These are phyloP conservation scores for Aporophyla nigra DNA, from an alignment of 2,888 invertebrate species.

Conservation along the genomic window DNA sequence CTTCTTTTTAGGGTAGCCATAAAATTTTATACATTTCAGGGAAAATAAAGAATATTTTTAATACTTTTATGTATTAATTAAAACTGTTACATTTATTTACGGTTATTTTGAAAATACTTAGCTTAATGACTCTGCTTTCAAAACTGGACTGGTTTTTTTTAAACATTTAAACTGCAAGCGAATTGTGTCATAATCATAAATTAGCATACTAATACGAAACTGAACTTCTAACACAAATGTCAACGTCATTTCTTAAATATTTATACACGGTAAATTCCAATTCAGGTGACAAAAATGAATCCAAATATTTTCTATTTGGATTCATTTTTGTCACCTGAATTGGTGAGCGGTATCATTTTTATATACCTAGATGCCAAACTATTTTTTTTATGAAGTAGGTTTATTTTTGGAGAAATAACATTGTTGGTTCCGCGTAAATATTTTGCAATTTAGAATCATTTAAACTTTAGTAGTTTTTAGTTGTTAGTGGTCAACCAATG, in stretches of 20 bases:
- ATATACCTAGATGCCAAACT: neutral
- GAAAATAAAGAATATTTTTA: too few species aligned
- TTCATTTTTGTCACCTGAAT: neutral
- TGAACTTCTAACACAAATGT: neutral
- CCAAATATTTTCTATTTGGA: too few species aligned
- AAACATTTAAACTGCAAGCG: neutral
- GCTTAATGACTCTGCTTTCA: neutral
- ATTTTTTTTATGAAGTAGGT: neutral
- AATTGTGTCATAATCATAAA: slow-evolving; percentile 9
- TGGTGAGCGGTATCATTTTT: neutral
- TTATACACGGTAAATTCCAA: neutral
- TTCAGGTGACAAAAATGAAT: too few species aligned
- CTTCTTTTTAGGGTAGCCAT: slow-evolving; percentile 71
- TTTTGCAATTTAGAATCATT: neutral
- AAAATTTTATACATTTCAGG: neutral
- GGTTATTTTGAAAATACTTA: slow-evolving; percentile 2
- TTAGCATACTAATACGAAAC: neutral
- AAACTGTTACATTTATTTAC: neutral
- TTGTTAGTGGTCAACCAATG: too few species aligned
- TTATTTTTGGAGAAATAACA: neutral
- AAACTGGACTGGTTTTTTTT: neutral
- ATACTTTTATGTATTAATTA: too few species aligned
- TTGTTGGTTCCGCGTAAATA: neutral
- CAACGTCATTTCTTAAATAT: slow-evolving; percentile 7
- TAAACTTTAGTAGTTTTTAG: too few species aligned